Conservation (phyloP, 2,113 vertebrate genomes). For the Xyliphius kryptos region DNA sequence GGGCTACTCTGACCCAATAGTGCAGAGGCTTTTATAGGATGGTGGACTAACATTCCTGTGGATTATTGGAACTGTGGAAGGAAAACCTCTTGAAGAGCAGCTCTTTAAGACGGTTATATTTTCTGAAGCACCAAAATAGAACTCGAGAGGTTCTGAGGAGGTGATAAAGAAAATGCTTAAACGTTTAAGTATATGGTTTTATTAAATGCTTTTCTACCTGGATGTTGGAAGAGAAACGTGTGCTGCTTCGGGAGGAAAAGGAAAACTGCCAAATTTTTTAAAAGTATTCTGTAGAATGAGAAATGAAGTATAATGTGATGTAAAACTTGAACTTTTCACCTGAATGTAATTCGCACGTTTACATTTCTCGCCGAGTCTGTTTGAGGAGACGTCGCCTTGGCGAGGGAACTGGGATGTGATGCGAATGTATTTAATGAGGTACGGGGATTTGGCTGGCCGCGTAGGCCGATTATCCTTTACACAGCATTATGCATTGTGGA, state of each 20-base stretch:
- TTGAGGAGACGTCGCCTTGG: slow-evolving; percentile 1
- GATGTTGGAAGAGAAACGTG: neutral
- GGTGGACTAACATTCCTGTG: no score
- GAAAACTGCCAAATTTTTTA: slow-evolving; percentile 31
- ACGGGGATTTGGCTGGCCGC: slow-evolving; percentile 1
- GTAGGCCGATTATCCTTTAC: slow-evolving; percentile 5
- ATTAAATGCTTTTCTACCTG: neutral
- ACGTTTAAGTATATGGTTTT: neutral
- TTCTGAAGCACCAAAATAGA: no score
- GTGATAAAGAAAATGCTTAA: no score
- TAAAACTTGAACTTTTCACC: slow-evolving; percentile 32
- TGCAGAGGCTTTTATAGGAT: no score
- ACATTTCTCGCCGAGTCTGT: slow-evolving; percentile 30
- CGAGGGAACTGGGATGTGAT: slow-evolving; percentile 8
- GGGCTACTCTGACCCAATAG: no score
- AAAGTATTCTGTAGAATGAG: neutral
- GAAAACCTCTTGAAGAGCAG: no score
- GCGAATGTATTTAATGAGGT: slow-evolving; percentile 36
- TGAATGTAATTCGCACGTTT: slow-evolving; percentile 44
- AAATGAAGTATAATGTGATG: slow-evolving; percentile 11
- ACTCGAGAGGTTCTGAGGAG: no score
- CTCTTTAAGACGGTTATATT: no score
- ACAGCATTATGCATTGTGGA: slow-evolving; percentile 23
- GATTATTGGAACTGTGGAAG: no score
- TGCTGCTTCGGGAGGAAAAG: neutral